Conservation (phyloP, 2,888 invertebrate species). For the Lomographa bimaculata region DNA sequence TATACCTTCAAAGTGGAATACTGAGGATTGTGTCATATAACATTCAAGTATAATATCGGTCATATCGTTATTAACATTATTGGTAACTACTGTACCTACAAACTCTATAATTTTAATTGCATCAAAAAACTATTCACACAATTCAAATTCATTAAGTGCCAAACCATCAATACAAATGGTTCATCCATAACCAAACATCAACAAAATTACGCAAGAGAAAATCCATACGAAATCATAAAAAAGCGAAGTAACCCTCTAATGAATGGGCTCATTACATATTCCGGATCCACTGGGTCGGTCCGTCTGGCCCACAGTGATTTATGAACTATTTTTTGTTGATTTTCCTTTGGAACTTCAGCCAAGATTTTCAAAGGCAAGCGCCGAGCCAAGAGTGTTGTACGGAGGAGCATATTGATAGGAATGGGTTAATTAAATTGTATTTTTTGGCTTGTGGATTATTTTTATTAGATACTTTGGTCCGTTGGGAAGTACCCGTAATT, state of each 20-base stretch:
- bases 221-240: constrained; percentile 53
- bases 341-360: constrained; percentile 52
- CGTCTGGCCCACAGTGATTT: constrained; percentile 72
- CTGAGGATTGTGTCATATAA: no score
- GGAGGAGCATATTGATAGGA: constrained; percentile 73
- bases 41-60: no score
- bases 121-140: no score
- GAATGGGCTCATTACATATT: constrained; percentile 69
- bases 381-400: constrained; percentile 61
- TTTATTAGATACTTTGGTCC: constrained; percentile 1
- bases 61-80: no score
- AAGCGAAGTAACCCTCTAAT: constrained; percentile 62
- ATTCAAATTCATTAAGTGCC: no score
- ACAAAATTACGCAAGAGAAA: constrained; percentile 42
- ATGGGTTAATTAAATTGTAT: constrained; percentile 51
- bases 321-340: constrained; percentile 73
- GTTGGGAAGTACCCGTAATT: no score
- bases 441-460: constrained; percentile 3
- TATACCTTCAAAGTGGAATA: no score
- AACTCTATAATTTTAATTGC: no score
- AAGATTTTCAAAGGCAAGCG: constrained; percentile 53
- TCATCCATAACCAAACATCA: constrained; percentile 23
- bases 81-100: no score
- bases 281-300: constrained; percentile 59
- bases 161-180: no score